Conservation (phyloP, 1,140 invertebrate species). For the Coenobita brevimanus region DNA sequence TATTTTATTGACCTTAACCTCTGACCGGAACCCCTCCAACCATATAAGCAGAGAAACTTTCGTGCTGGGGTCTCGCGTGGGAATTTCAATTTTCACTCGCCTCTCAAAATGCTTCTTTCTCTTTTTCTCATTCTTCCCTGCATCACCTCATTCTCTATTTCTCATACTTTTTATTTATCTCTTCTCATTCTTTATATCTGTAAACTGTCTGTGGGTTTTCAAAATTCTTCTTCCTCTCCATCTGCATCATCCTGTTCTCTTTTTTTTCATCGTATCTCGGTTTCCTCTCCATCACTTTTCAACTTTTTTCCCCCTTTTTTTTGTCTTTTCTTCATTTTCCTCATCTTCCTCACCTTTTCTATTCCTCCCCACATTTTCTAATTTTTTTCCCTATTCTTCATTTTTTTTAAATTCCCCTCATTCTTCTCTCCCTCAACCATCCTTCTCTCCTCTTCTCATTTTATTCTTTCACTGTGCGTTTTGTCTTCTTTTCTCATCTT, state of each 20-base stretch:
- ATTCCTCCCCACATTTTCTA: not conserved
- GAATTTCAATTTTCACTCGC: too few relatives aligned
- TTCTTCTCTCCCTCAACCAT: not conserved
- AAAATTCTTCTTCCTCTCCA: not conserved
- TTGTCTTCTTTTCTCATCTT: not conserved
- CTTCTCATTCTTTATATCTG: too few relatives aligned
- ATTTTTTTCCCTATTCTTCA: not conserved
- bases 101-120: too few relatives aligned
- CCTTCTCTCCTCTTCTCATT: not conserved
- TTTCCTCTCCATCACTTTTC: not conserved
- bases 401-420: not conserved
- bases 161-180: not conserved
- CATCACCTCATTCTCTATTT: not conserved
- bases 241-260: not conserved
- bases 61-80: too few relatives aligned
- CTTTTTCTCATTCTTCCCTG: too few relatives aligned
- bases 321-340: not conserved
- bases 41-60: too few relatives aligned
- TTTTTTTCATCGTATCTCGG: not conserved
- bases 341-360: not conserved
- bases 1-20: too few relatives aligned
- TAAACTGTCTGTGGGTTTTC: not conserved
- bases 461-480: too few relatives aligned
- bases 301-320: too few relatives aligned
- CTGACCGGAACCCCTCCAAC: too few relatives aligned